These are phyloP conservation scores for Chaetorhynchus papuensis DNA, from an alignment of 2,113 vertebrate genomes.

Conservation along the genomic window DNA sequence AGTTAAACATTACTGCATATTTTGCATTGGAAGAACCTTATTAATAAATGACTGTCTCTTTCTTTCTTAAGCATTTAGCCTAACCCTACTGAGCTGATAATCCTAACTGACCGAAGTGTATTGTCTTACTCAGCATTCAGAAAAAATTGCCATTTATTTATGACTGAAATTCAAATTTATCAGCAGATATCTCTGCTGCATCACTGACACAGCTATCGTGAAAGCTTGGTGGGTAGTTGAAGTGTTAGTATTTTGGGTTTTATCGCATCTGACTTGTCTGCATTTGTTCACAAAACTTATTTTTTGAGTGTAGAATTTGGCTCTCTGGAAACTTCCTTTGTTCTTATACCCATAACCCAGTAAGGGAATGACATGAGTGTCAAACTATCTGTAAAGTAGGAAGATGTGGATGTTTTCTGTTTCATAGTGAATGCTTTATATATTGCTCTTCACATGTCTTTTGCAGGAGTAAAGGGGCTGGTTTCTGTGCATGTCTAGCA, in stretches of 20 bases:
- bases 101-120: neutral
- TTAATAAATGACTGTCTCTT: neutral
- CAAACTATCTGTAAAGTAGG: neutral
- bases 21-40: neutral
- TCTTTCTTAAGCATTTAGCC: neutral
- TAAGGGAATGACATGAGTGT: neutral
- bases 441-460: neutral
- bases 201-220: neutral
- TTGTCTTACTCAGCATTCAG: neutral
- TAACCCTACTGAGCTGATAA: neutral
- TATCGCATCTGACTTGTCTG: neutral
- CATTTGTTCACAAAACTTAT: neutral
- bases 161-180: neutral
- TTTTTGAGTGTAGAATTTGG: neutral
- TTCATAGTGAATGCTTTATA: neutral
- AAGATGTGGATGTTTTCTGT: neutral
- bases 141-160: neutral
- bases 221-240: neutral
- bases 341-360: neutral
- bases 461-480: neutral
- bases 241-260: neutral
- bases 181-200: neutral
- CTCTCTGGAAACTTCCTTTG: neutral
- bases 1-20: neutral
- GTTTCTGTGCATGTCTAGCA: constrained; percentile 23